Conservation (phyloP, 2,113 vertebrate species). For the Enhydra lutris region DNA sequence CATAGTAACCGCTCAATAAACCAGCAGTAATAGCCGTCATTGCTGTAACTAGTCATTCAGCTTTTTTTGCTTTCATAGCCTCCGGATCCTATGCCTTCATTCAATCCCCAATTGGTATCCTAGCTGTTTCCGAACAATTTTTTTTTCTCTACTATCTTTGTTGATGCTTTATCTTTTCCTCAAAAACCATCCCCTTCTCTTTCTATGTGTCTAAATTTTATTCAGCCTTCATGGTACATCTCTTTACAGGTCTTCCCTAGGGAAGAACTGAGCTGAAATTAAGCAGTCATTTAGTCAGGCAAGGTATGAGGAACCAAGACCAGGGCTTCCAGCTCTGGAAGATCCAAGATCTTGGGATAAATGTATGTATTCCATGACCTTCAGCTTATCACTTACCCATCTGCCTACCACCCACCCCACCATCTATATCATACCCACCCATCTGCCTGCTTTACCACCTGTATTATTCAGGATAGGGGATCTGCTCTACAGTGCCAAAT, state of each 20-base stretch:
- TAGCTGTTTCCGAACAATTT: not conserved
- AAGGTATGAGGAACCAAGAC: not conserved
- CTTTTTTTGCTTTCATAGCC: not conserved
- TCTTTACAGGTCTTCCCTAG: not conserved
- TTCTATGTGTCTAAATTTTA: not conserved
- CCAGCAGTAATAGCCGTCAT: not conserved
- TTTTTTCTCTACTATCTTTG: not conserved
- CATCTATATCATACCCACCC: not conserved
- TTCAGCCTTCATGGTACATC: not conserved
- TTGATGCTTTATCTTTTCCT: not conserved
- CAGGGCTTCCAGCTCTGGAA: not conserved
- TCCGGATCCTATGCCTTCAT: not conserved
- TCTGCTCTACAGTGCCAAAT: not conserved
- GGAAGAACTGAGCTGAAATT: not conserved
- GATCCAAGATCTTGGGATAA: not conserved
- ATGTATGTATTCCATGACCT: too few species aligned
- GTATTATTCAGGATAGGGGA: not conserved
- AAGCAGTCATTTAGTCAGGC: not conserved
- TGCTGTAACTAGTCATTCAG: not conserved
- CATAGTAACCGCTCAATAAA: not conserved
- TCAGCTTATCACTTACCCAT: not conserved
- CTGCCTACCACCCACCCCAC: not conserved
- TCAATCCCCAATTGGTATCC: not conserved
- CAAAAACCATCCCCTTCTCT: not conserved
- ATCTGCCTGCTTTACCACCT: not conserved